Evolutionary conservation across 2,888 invertebrate genomes (phyloP), one percentile per base, ranked within the genome.

Genomic region (Smittia sp.): DNA sequence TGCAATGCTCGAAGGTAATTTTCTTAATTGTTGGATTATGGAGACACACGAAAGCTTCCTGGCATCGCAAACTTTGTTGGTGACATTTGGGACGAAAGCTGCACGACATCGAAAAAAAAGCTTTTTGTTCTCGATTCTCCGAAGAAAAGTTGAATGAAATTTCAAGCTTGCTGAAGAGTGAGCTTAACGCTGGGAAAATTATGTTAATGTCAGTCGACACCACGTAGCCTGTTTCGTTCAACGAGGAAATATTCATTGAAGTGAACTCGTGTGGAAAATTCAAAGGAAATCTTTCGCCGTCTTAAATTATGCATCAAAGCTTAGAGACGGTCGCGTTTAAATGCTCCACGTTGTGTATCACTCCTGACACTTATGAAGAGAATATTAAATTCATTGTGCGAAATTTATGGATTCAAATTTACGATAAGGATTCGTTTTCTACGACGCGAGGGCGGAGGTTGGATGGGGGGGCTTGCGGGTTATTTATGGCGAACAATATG

Each of bases 1-100:
- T 25, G 69, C 69, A 52, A 27, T 69, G 69, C 69, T 69, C 27
- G 52, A 69, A 69, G 69, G 69, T 69, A 69, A 69, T 38, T 52
- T 27, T 58, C 58, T 58, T 22, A 58, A 58, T 58, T 58, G 58
- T 1, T 20, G 18, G 22, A 58, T 58, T 58, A 20, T 58, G 22
- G 2, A 1, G n/a, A 20, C 3, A 20, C 1, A 20, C 22, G 18
- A 20, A 52, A 52, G 6, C 15, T 52, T n/a, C 15, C n/a, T 15
- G 13, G n/a, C n/a, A n/a, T n/a, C n/a, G 15, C 13, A 3, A 39
- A 52, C 13, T 52, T 52, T 52, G 9, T 52, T 52, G 9, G 52
- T 7, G 52, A 38, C 38, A 38, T 9, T 38, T 38, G 11, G 11
- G 6, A 38, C 6, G 38, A 38, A 38, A 38, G 38, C 38, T 38